phyloP scores from a whole-genome alignment of 2,888 invertebrate species.

The Habrosyne pyritoides region DNA sequence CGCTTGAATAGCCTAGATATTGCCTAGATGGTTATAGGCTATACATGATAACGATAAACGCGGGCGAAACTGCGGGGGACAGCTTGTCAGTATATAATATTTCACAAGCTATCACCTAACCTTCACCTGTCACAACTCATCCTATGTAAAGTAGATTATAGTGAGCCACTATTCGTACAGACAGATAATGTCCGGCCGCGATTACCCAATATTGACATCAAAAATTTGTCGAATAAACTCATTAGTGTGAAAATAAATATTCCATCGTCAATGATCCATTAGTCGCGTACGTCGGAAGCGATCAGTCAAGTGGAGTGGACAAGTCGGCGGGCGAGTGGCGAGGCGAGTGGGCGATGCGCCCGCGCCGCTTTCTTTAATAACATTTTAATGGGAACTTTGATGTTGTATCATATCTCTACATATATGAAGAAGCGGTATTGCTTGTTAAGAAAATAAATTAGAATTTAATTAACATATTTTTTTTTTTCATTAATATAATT shows the following conservation, averaged over 20 bases:
- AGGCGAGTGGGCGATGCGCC: slow-evolving; percentile 22
- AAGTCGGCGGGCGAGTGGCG: slow-evolving; percentile 21
- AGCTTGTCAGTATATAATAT: no score
- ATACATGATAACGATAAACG: no score
- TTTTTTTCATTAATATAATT: neutral
- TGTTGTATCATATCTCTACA: neutral
- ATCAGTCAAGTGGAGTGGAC: slow-evolving; percentile 26
- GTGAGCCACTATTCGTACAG: no score
- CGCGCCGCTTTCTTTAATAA: slow-evolving; percentile 2
- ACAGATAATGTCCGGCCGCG: no score
- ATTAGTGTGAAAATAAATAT: neutral
- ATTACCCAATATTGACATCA: neutral
- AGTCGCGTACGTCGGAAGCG: slow-evolving; percentile 28
- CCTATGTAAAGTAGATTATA: no score
- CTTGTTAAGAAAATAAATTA: neutral
- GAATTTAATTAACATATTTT: no score
- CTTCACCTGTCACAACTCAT: no score
- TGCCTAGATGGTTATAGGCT: no score
- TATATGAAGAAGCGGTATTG: neutral
- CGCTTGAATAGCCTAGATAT: no score
- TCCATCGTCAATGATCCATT: neutral
- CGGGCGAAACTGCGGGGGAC: no score
- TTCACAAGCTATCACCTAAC: no score
- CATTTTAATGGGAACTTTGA: slow-evolving; percentile 1
- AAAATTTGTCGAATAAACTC: neutral